Evolutionary conservation across 2,113 vertebrate species (phyloP).

Genomic region (Mastomys natalensis): DNA sequence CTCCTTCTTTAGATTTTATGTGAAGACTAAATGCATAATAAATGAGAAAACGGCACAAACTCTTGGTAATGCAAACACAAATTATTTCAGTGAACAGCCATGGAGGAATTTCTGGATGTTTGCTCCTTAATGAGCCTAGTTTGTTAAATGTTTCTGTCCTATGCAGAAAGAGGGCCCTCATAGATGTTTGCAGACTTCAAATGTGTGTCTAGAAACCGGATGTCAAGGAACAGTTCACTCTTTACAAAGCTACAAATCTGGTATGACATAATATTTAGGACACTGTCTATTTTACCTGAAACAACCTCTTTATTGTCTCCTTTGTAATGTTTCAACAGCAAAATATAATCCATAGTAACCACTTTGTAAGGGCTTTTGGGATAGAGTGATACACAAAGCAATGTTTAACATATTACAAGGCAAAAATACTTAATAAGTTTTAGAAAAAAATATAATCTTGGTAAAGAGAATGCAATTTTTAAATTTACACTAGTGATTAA

Average conservation of each 20-base stretch:
- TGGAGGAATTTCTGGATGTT: neutral
- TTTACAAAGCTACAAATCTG: neutral
- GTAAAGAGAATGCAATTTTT: constrained; percentile 37
- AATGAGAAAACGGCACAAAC: neutral
- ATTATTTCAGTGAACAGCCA: neutral
- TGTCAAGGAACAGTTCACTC: neutral
- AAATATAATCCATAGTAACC: neutral
- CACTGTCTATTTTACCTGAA: neutral
- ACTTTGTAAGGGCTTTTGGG: constrained; percentile 1
- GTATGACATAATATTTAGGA: neutral
- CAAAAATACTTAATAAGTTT: constrained; percentile 42
- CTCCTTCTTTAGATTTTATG: neutral
- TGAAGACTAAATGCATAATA: neutral
- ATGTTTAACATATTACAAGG: neutral
- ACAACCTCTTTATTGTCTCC: neutral
- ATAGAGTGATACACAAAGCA: neutral
- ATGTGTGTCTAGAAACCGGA: neutral
- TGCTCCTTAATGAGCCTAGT: neutral
- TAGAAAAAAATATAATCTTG: neutral
- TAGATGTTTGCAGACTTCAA: neutral
- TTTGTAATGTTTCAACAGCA: neutral
- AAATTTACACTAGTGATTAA: constrained; percentile 29
- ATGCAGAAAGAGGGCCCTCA: neutral
- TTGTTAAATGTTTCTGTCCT: neutral
- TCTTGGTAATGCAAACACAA: neutral